Evolutionary conservation across 2,888 invertebrate genomes (phyloP).

Genomic region (Tricholauxania praeusta): DNA sequence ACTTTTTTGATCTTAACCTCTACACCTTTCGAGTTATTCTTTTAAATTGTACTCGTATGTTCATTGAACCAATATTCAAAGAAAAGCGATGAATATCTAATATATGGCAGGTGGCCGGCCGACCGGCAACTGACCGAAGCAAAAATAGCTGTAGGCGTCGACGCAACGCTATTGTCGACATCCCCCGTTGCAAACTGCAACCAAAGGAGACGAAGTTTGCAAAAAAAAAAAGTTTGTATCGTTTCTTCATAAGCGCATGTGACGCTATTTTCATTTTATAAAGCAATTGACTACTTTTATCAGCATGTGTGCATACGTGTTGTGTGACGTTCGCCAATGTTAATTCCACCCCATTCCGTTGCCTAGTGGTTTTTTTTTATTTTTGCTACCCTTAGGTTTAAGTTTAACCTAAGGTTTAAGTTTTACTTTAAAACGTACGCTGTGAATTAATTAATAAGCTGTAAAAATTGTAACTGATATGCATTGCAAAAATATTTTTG

Average conservation of each 20-base stretch:
- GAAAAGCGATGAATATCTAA: conserved; percentile 7
- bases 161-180: neutral
- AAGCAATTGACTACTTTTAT: too few relatives aligned
- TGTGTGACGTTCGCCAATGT: conserved; percentile 12
- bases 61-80: conserved; percentile 24
- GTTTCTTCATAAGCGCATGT: too few relatives aligned
- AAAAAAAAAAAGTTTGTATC: too few relatives aligned
- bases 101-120: conserved; percentile 25
- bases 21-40: too few relatives aligned
- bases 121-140: conserved; percentile 18
- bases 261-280: too few relatives aligned
- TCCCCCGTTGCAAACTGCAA: conserved; percentile 15
- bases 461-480: conserved; percentile 27
- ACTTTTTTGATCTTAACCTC: too few relatives aligned
- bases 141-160: too few relatives aligned
- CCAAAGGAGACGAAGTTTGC: too few relatives aligned
- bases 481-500: neutral
- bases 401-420: conserved; percentile 20
- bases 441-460: conserved; percentile 27
- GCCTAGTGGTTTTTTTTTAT: neutral
- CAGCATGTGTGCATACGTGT: neutral
- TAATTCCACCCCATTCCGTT: conserved; percentile 24
- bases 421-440: conserved; percentile 2
- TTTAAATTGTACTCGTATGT: neutral
- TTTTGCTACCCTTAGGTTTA: conserved; percentile 15